Conservation (phyloP, 64 coral and sea anemone genomes). For the Platygyra sinensis region DNA sequence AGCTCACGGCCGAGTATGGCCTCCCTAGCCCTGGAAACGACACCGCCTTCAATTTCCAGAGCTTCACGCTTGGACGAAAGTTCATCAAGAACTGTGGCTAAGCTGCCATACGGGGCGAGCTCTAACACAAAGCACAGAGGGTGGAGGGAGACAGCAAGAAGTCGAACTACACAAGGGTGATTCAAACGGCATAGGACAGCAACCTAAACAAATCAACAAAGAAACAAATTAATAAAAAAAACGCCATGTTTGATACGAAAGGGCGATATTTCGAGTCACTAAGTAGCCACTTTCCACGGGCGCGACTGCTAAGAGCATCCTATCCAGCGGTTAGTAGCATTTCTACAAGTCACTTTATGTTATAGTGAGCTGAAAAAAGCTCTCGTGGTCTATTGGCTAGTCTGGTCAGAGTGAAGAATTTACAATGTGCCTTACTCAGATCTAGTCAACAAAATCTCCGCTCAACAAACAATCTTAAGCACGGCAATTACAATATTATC, state of each 20-base stretch:
- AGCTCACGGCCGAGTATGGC: slow-evolving; percentile 65
- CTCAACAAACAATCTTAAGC: no score
- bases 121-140: slow-evolving; percentile 93
- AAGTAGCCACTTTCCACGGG: no score
- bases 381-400: no score
- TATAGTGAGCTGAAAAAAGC: no score
- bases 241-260: neutral
- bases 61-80: slow-evolving; percentile 31
- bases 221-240: neutral
- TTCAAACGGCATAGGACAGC: slow-evolving; percentile 84
- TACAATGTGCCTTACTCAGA: no score
- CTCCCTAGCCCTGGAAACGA: slow-evolving; percentile 19
- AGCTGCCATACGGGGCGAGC: slow-evolving; percentile 86
- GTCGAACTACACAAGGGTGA: slow-evolving; percentile 86
- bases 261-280: no score
- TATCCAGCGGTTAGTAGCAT: no score
- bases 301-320: no score
- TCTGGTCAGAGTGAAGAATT: no score
- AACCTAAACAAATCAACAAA: slow-evolving; percentile 52
- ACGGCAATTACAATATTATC: no score
- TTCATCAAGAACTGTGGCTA: slow-evolving; percentile 79
- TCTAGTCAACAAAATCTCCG: no score
- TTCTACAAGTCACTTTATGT: no score
- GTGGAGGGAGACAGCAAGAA: slow-evolving; percentile 86
- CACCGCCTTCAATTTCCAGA: neutral